Evolutionary conservation across 64 coral and sea anemone species (phyloP).

Genomic region (Montipora sp.): DNA sequence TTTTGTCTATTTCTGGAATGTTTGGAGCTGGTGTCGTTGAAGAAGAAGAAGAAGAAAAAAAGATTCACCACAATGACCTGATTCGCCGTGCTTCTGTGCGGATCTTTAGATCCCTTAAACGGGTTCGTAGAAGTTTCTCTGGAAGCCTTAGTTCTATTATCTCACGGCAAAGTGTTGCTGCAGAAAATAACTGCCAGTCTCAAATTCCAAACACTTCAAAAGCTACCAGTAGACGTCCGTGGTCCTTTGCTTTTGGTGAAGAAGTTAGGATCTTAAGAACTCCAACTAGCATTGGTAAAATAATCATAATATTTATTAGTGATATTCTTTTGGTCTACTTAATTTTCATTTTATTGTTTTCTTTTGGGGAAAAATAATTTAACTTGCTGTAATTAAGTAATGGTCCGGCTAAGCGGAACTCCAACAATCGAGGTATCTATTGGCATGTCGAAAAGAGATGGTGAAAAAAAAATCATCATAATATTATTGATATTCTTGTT

Average conservation of each 20-base stretch:
- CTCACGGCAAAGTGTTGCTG: slow-evolving; percentile 15
- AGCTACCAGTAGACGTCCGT: slow-evolving; percentile 19
- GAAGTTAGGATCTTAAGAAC: slow-evolving; percentile 48
- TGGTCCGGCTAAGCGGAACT: no score
- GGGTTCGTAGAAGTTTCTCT: slow-evolving; percentile 67
- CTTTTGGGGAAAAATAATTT: no score
- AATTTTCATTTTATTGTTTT: no score
- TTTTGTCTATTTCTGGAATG: slow-evolving; percentile 38
- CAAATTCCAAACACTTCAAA: not conserved
- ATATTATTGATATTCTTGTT: no score
- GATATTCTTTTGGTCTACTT: not conserved
- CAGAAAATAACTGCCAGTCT: not conserved
- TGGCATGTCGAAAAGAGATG: no score
- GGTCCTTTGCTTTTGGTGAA: slow-evolving; percentile 60
- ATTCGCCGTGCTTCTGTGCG: slow-evolving; percentile 75
- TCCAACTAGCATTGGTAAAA: slow-evolving; percentile 45
- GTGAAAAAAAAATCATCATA: no score
- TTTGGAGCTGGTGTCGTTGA: slow-evolving; percentile 53
- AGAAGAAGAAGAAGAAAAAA: slow-evolving; percentile 48
- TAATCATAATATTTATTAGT: not conserved
- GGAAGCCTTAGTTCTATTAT: slow-evolving; percentile 75
- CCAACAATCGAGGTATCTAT: no score
- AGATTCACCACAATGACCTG: slow-evolving; percentile 59
- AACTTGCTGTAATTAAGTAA: no score
- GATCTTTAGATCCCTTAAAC: slow-evolving; percentile 75